phyloP scores from a whole-genome alignment of 64 coral and sea anemone genomes.

The Porites lutea region DNA sequence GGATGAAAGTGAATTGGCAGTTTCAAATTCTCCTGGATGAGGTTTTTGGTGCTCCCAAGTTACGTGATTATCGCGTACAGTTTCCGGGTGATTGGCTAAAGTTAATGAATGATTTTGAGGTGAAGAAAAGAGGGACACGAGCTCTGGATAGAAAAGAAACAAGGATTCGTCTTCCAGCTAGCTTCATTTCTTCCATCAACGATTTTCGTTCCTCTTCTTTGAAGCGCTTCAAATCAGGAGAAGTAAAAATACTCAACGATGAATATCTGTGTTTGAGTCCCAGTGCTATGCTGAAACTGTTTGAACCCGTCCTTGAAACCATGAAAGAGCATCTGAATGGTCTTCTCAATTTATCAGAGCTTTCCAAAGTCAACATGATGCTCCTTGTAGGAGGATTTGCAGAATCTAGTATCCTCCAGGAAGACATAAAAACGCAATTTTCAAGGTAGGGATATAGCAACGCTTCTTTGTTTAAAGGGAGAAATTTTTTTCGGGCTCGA shows the following conservation, averaged over 20 bases:
- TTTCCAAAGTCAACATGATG: conserved; percentile 4
- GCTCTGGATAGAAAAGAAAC: conserved; percentile 26
- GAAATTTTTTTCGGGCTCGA: no score
- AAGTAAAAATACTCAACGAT: conserved; percentile 19
- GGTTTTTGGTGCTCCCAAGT: conserved; percentile 46
- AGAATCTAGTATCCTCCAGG: background rate
- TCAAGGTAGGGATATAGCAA: background rate
- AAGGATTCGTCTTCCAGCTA: conserved; percentile 53
- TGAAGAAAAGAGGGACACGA: conserved; percentile 55
- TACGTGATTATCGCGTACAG: conserved; percentile 32
- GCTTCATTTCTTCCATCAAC: conserved; percentile 31
- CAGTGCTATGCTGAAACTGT: background rate
- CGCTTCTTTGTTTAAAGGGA: no score
- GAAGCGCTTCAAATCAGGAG: background rate
- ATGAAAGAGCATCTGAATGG: conserved; percentile 8
- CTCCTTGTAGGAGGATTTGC: conserved; percentile 20
- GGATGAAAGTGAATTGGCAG: conserved; percentile 43
- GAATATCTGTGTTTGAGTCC: conserved; percentile 10
- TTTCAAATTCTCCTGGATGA: conserved; percentile 39
- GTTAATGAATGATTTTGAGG: conserved; percentile 55
- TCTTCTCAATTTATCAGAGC: background rate
- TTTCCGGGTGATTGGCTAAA: conserved; percentile 49
- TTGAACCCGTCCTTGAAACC: background rate
- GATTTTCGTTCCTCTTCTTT: background rate
- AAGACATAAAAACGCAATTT: background rate